Conservation (phyloP, 1,140 invertebrate genomes). For the Streblospio benedicti region DNA sequence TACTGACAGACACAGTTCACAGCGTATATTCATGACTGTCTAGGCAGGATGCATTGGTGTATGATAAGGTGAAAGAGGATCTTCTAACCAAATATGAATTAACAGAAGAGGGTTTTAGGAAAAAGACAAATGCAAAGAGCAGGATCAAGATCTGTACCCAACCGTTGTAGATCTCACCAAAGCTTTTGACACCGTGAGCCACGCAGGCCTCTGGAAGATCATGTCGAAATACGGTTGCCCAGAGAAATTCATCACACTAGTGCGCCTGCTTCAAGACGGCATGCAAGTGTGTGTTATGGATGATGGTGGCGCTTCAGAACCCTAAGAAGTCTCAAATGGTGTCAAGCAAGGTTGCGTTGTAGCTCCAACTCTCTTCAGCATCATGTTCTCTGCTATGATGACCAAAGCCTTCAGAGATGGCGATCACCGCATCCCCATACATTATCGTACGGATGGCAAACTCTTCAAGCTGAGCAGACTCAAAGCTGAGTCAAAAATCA, state of each 20-base stretch:
- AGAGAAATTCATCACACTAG: constrained; percentile 12
- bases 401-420: constrained; percentile 15
- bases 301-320: constrained; percentile 3
- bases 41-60: too few species aligned
- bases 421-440: constrained; percentile 3
- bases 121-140: constrained; percentile 7
- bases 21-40: too few species aligned
- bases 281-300: neutral
- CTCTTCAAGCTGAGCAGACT: constrained; percentile 16
- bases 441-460: constrained; percentile 15
- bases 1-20: too few species aligned
- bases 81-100: too few species aligned
- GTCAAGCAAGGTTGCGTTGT: constrained; percentile 21
- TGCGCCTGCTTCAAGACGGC: constrained; percentile 17
- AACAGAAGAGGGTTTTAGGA: too few species aligned
- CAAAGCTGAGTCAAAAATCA: constrained; percentile 17
- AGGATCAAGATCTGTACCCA: too few species aligned
- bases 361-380: constrained; percentile 14
- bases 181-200: constrained; percentile 24
- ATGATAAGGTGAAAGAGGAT: too few species aligned
- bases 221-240: constrained; percentile 18
- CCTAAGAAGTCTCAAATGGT: constrained; percentile 14
- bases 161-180: constrained; percentile 24
- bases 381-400: constrained; percentile 14
- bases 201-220: constrained; percentile 19